Evolutionary conservation across 2,113 vertebrate genomes (phyloP).

Genomic region (Neodontobutis hainanensis): DNA sequence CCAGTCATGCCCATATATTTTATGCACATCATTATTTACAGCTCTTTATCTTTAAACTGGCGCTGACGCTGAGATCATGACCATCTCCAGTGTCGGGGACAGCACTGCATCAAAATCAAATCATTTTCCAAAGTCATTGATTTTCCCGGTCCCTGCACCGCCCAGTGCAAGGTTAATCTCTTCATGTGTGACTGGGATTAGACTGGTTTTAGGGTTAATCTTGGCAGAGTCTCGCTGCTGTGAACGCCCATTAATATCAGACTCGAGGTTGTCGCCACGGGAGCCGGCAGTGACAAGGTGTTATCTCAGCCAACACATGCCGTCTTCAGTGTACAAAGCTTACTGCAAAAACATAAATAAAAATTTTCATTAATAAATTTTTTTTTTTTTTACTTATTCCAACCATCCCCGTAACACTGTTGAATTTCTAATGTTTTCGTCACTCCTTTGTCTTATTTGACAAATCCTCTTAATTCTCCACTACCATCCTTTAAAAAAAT

Average conservation of each 20-base stretch:
- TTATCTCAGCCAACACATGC: slow-evolving; percentile 61
- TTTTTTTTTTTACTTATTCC: too few relatives aligned
- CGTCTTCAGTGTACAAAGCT: slow-evolving; percentile 35
- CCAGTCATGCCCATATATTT: too few relatives aligned
- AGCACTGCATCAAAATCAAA: neutral
- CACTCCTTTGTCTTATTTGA: slow-evolving; percentile 14
- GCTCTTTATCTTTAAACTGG: too few relatives aligned
- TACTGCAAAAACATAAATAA: too few relatives aligned
- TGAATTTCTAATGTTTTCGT: neutral
- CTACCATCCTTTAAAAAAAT: neutral
- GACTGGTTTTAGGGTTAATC: slow-evolving; percentile 52
- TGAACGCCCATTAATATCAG: slow-evolving; percentile 50
- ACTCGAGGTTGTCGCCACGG: slow-evolving; percentile 35
- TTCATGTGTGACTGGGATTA: slow-evolving; percentile 50
- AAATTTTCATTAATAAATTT: too few relatives aligned
- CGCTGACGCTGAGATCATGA: neutral
- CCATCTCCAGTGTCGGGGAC: neutral
- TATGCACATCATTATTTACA: too few relatives aligned
- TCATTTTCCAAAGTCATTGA: slow-evolving; percentile 36
- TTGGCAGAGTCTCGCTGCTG: slow-evolving; percentile 31
- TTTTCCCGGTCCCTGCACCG: slow-evolving; percentile 13
- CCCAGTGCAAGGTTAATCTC: slow-evolving; percentile 47
- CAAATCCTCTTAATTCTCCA: slow-evolving; percentile 6
- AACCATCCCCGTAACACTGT: neutral
- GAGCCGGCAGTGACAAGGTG: slow-evolving; percentile 6